Conservation (phyloP, 2,888 invertebrate species). For the Thymelicus lineola region DNA sequence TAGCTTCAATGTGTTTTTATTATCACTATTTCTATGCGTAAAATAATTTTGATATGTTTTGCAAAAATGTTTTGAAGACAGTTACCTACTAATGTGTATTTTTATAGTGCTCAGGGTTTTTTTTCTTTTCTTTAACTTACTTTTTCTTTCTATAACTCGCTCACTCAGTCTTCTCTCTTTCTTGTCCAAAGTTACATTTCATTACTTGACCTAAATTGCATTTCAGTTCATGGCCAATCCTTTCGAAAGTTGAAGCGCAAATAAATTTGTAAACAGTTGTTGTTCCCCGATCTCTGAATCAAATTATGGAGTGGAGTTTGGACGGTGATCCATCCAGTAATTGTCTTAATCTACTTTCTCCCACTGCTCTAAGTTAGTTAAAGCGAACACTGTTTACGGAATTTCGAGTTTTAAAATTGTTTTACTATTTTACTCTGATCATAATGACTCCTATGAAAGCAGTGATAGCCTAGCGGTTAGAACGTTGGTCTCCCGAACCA, state of each 20-base stretch:
- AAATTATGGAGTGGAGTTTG: conserved; percentile 25
- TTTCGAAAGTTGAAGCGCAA: conserved; percentile 17
- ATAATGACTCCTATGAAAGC: neutral
- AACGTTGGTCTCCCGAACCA: no score
- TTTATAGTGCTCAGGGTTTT: no score
- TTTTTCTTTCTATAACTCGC: neutral
- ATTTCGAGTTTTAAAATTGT: neutral
- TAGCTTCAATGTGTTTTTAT: neutral
- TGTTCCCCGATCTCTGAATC: conserved; percentile 19
- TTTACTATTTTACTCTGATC: neutral
- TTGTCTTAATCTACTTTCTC: conserved; percentile 24
- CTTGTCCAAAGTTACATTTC: conserved; percentile 3
- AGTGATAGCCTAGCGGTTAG: no score
- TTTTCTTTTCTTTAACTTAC: no score
- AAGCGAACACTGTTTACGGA: conserved; percentile 8
- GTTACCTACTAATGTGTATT: neutral
- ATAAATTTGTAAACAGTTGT: conserved; percentile 29
- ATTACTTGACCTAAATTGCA: conserved; percentile 15
- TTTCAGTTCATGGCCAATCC: conserved; percentile 14
- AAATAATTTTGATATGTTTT: no score
- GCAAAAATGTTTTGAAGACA: no score
- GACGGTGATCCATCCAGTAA: conserved; percentile 26
- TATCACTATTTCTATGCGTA: neutral
- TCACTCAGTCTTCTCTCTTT: neutral
- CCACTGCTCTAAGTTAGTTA: conserved; percentile 10